phyloP scores from a whole-genome alignment of 2,113 vertebrate genomes.

The Pitta sordida region DNA sequence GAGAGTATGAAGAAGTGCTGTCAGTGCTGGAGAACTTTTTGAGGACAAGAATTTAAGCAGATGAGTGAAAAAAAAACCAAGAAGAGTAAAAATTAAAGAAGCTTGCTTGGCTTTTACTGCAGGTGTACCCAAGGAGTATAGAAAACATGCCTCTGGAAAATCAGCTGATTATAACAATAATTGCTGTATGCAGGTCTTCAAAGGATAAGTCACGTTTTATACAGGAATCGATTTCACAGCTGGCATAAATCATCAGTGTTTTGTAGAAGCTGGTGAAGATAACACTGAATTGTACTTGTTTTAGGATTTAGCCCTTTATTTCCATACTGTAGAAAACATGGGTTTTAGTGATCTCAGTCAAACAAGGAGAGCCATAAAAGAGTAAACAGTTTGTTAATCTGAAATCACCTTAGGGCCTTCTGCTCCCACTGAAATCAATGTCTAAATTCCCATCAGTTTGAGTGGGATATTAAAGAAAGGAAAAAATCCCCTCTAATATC shows the following conservation, averaged over 20 bases:
- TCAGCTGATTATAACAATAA: neutral
- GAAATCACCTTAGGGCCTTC: constrained; percentile 30
- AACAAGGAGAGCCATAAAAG: neutral
- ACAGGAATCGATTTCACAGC: neutral
- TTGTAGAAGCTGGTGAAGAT: neutral
- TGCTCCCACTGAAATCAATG: constrained; percentile 40
- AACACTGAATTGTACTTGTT: neutral
- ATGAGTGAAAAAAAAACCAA: neutral
- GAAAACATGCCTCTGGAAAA: neutral
- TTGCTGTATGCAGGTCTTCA: neutral
- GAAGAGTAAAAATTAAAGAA: neutral
- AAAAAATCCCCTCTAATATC: constrained; percentile 31
- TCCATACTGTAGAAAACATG: neutral
- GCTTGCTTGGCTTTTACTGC: neutral
- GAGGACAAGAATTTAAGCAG: neutral
- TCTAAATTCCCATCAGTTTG: constrained; percentile 39
- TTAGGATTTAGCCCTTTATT: constrained; percentile 6
- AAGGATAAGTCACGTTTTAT: neutral
- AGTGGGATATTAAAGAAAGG: constrained; percentile 33
- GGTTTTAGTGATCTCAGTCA: neutral
- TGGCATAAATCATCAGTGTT: neutral
- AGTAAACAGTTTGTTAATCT: constrained; percentile 39
- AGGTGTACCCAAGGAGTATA: neutral
- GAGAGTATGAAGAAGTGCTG: neutral
- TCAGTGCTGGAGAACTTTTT: neutral